Base-by-base conservation (phyloP, 1,140 invertebrate genomes). In the Temnothorax longispinosus region DNA sequence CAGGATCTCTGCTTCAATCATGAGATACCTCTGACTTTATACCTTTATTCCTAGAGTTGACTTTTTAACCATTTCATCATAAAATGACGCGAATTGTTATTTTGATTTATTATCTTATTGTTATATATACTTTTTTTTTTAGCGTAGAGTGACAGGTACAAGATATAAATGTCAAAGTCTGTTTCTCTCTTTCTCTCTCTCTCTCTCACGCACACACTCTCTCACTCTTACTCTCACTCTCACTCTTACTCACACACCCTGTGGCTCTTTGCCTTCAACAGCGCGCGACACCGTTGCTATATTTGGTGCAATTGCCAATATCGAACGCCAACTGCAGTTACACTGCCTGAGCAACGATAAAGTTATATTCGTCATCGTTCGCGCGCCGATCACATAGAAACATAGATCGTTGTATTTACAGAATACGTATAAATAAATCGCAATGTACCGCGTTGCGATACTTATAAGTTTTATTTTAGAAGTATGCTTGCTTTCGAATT, bases 1-100 rank as follows among this genome's bases (percentile, higher is more conserved):
- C 91, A 93, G 88, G 88, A 88, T 87, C 71, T 13, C 38, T 27
- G 13, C 18, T n/a, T 54, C 62, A 52, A 80, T 69, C 50, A 41
- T n/a, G 15, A 81, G 41, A 15, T 69, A 38, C 50, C 52, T 58
- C 72, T 50, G 58, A 64, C 21, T 78, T 86, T 65, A 65, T 87
- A 58, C 58, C 38, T 41, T 81, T 78, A 47, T 13, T 81, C 21
- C 13, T 13, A 27, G 21, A 44, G 38, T 71, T 65, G 35, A 32
- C n/a, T n/a, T 41, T 64, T 27, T 54, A 18, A 6, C 41, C 3
- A 38, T 58, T 21, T 72, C 11, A 8, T 21, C 15, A 32, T 80
- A 47, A 44, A 65, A 85, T 75, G 27, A 75, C n/a, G 44, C 2
- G 8, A 85, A 76, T 52, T n/a, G 5, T 21, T 80, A 64, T 5